phyloP scores from a whole-genome alignment of 35 echinoderm and acorn worm species.

The Apostichopus californicus region DNA sequence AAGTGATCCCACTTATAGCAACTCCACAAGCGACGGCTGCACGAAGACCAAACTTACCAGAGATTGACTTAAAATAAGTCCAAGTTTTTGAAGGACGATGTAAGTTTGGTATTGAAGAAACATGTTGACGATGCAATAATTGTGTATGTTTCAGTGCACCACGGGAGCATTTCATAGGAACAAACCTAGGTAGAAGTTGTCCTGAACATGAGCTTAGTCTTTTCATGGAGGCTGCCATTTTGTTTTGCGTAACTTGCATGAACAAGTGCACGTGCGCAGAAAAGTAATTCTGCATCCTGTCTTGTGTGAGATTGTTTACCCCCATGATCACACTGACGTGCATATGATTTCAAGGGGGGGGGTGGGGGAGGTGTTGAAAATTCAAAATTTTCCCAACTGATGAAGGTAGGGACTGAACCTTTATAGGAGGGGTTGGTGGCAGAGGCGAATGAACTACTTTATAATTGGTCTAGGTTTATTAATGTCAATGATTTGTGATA shows the following conservation, averaged over 20 bases:
- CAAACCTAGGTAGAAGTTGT: neutral
- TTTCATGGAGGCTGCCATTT: constrained; percentile 31
- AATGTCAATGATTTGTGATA: too few relatives aligned
- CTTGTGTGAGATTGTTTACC: too few relatives aligned
- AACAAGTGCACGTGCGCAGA: too few relatives aligned
- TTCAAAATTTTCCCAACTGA: too few relatives aligned
- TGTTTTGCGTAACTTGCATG: constrained; percentile 1
- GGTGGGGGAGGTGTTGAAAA: too few relatives aligned
- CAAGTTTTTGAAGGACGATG: neutral
- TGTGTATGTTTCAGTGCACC: neutral
- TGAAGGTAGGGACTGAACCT: too few relatives aligned
- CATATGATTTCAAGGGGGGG: too few relatives aligned
- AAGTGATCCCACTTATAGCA: constrained; percentile 36
- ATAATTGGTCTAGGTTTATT: too few relatives aligned
- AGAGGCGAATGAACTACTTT: too few relatives aligned
- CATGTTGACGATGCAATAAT: neutral
- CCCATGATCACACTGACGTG: too few relatives aligned
- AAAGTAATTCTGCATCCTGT: too few relatives aligned
- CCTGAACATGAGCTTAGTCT: neutral
- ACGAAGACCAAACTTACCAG: neutral
- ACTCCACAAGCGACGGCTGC: neutral
- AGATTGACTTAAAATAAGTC: neutral
- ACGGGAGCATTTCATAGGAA: neutral
- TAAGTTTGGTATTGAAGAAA: neutral
- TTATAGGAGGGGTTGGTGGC: too few relatives aligned